Base-by-base conservation (phyloP, 2,113 vertebrate genomes). In the Semicossyphus pulcher region DNA sequence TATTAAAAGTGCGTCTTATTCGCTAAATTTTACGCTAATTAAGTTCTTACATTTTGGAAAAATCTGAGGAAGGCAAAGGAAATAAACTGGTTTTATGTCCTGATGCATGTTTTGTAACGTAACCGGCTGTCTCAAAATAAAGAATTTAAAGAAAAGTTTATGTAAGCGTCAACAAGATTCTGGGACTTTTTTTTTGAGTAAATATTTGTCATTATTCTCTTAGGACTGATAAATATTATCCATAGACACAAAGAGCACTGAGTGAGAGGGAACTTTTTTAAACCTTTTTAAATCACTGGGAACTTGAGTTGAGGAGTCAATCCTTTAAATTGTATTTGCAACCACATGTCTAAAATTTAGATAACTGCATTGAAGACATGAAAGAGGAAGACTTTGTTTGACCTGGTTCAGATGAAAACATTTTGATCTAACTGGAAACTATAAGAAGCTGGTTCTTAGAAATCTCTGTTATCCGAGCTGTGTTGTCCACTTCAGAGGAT, bases 401-500 rank as follows among this genome's bases (percentile, higher is more conserved):
- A 49, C 21, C 36, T 18, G 12, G 18, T 4, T 31, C 21, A 16
- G 11, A 20, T 62, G 10, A 34, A 8, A 54, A 45, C 31, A 44
- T n/a, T 23, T 5, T 41, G 20, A 20, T 29, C 7, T 29, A 0
- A 32, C 9, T 45, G 34, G 34, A 42, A 51, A 15, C 20, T n/a
- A 6, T 4, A 23, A 23, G 18, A 8, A 28, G 20, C 45, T 21
- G 12, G 18, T 54, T 44, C 44, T 10, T 15, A 23, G 44, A 69
- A 32, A 47, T 21, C 29, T 44, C 45, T 66, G 42, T 49, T 42
- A 37, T 57, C 41, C 7, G 14, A 48, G 72, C 34, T 48, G 48
- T 57, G 41, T 34, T 71, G 42, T 42, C 41, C 5, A 21, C 39
- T 5, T 28, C 31, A 37, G 36, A 59, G 10, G 18, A 25, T 37